These are phyloP conservation scores for Petrocephalus schoutedeni DNA, from an alignment of 2,797 vertebrate species.

Conservation along the genomic window DNA sequence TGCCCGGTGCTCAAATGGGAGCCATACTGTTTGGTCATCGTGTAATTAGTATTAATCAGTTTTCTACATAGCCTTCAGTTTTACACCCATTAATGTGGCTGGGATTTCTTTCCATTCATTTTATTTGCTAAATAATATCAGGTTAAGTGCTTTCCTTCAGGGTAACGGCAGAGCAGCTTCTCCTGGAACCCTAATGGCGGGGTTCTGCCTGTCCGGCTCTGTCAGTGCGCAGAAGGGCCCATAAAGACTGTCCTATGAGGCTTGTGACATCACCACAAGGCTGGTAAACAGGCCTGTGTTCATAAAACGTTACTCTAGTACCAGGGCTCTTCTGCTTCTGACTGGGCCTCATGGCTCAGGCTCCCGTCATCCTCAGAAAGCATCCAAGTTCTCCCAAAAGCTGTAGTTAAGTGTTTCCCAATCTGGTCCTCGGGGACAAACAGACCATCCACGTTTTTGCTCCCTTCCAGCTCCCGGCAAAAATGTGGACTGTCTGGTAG, in stretches of 20 bases:
- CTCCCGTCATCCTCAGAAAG: slow-evolving; percentile 21
- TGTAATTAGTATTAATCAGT: background rate
- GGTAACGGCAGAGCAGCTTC: background rate
- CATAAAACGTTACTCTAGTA: background rate
- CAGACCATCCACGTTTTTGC: too few relatives aligned
- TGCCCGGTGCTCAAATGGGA: background rate
- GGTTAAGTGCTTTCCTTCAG: background rate
- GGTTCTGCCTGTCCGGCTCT: background rate
- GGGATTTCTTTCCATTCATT: background rate
- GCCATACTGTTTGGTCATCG: background rate
- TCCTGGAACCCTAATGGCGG: background rate
- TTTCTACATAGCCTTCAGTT: background rate
- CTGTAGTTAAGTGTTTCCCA: slow-evolving; percentile 64
- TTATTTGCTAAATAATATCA: background rate
- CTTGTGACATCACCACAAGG: background rate
- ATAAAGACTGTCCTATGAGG: background rate
- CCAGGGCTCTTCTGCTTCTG: background rate
- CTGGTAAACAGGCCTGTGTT: background rate
- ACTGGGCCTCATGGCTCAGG: slow-evolving; percentile 10
- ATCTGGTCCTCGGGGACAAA: too few relatives aligned
- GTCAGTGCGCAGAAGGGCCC: background rate
- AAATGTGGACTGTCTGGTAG: too few relatives aligned
- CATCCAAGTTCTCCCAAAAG: slow-evolving; percentile 74
- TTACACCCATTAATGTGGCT: background rate
- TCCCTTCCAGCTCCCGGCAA: too few relatives aligned